These are phyloP conservation scores for Microcebus lehilahytsara DNA, from an alignment of 2,113 vertebrate genomes.

Conservation along the genomic window DNA sequence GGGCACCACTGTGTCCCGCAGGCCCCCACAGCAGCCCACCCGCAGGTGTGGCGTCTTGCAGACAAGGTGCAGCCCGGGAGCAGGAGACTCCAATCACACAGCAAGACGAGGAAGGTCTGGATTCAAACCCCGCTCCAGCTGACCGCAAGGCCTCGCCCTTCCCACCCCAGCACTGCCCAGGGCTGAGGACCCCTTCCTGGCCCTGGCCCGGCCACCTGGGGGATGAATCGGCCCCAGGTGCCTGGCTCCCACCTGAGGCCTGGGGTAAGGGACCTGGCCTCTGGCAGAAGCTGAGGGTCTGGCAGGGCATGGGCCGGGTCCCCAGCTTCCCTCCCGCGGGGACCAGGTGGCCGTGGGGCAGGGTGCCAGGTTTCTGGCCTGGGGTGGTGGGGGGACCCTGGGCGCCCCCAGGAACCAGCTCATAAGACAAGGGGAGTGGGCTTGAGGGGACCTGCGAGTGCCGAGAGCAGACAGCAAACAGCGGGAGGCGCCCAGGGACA, in stretches of 20 bases:
- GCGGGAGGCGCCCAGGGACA: neutral
- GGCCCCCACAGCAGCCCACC: fast-evolving
- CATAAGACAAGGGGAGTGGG: neutral
- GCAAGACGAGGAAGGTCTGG: fast-evolving
- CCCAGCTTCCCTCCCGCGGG: neutral
- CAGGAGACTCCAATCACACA: neutral
- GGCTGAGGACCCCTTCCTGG: neutral
- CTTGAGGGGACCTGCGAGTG: neutral
- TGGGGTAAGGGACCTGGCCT: neutral
- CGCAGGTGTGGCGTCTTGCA: fast-evolving
- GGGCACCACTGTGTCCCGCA: fast-evolving
- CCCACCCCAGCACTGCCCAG: neutral
- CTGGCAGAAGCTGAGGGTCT: neutral
- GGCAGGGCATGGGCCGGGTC: neutral
- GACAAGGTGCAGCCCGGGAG: no score
- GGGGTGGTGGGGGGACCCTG: neutral
- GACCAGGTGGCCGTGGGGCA: neutral
- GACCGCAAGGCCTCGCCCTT: neutral
- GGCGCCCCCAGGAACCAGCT: neutral
- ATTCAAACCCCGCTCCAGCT: neutral
- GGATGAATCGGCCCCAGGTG: neutral
- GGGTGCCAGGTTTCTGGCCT: neutral
- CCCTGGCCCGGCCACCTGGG: neutral
- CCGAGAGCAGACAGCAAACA: neutral
- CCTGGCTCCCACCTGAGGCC: neutral